phyloP scores from a whole-genome alignment of 2,888 invertebrate species.

The Stenurella melanura region DNA sequence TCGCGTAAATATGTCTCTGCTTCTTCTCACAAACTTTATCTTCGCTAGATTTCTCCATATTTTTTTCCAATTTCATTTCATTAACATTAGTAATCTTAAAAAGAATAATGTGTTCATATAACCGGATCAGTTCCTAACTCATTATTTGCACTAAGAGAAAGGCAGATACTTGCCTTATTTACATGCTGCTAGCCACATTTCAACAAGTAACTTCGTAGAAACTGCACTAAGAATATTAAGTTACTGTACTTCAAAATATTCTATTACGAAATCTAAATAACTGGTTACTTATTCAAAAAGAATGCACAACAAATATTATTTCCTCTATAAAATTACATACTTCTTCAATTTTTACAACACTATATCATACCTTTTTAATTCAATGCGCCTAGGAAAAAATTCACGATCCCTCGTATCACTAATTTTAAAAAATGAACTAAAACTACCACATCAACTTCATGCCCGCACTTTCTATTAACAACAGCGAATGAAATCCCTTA shows the following conservation, averaged over 20 bases:
- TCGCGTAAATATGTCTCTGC: neutral
- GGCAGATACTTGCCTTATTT: neutral
- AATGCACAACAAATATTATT: too few relatives aligned
- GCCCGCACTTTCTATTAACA: constrained; percentile 5
- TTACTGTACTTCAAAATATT: too few relatives aligned
- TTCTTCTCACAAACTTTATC: neutral
- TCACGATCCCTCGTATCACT: neutral
- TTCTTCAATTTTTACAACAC: too few relatives aligned
- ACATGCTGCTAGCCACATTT: neutral
- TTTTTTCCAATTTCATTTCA: neutral
- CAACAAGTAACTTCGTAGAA: too few relatives aligned
- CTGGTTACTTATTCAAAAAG: too few relatives aligned
- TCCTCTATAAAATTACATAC: too few relatives aligned
- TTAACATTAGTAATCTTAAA: neutral
- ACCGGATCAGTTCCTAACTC: neutral
- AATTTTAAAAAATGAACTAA: neutral
- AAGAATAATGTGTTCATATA: neutral
- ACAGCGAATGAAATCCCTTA: neutral
- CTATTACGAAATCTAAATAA: too few relatives aligned
- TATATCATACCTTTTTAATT: constrained; percentile 5
- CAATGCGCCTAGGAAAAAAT: neutral
- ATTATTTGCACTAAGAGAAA: neutral
- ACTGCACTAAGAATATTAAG: too few relatives aligned
- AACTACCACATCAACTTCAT: constrained; percentile 13
- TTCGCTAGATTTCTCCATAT: neutral